These are phyloP conservation scores for Lochmaea crataegi DNA, from an alignment of 2,888 invertebrate genomes.

Conservation along the genomic window DNA sequence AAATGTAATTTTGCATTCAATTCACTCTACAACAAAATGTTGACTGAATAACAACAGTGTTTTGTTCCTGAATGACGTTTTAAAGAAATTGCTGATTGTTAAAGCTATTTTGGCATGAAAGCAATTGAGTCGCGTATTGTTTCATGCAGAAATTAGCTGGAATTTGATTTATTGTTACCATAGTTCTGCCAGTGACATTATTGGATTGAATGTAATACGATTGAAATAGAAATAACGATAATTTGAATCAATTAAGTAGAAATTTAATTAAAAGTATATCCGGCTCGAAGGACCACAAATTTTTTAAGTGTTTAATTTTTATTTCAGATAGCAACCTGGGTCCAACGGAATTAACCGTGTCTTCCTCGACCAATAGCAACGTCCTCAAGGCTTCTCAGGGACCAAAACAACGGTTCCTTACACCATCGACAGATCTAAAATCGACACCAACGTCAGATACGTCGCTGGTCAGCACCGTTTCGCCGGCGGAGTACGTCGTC, in stretches of 20 bases:
- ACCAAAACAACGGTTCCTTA: slow-evolving; percentile 16
- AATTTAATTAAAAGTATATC: no score
- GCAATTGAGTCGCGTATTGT: not conserved
- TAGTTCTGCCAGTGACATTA: not conserved
- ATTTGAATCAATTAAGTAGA: no score
- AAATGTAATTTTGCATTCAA: not conserved
- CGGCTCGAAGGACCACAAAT: not conserved
- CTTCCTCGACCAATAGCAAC: slow-evolving; percentile 39
- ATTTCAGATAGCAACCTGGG: slow-evolving; percentile 50
- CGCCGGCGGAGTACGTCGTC: slow-evolving; percentile 49
- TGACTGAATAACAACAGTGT: not conserved
- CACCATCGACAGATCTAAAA: not conserved
- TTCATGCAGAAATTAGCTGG: not conserved
- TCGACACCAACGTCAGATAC: not conserved
- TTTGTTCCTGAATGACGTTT: not conserved
- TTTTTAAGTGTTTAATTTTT: not conserved
- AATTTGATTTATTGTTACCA: not conserved
- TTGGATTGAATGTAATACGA: no score
- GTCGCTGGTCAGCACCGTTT: slow-evolving; percentile 11
- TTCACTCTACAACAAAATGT: not conserved
- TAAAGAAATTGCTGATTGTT: not conserved
- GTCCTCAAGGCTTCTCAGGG: slow-evolving; percentile 23
- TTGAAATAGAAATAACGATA: no score
- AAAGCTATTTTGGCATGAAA: not conserved
- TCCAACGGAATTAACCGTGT: slow-evolving; percentile 42